Percentiles rank a stretch among this genome's conserved stretches.
These are phyloP conservation scores for Plagiodera versicolora DNA, from an alignment of 2,888 invertebrate species.

Conservation along the genomic window DNA sequence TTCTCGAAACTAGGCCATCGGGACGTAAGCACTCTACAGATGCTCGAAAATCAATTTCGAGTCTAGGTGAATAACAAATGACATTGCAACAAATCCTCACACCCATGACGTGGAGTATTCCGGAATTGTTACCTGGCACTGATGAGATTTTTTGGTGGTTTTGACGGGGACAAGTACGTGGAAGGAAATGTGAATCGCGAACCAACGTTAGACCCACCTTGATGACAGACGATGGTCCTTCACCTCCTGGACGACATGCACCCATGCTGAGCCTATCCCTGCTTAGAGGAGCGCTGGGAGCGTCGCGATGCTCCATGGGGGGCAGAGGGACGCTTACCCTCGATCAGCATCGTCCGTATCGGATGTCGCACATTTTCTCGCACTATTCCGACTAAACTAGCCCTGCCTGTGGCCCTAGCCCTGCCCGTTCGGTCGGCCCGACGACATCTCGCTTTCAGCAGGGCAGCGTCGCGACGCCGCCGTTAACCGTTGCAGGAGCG, in stretches of 20 bases:
- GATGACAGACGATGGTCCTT: background rate
- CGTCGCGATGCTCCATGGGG: background rate
- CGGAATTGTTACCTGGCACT: no score
- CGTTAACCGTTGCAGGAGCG: background rate
- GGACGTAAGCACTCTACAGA: no score
- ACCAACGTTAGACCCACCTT: background rate
- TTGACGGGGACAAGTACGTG: no score
- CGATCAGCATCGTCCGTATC: background rate
- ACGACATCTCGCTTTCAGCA: background rate
- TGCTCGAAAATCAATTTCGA: no score
- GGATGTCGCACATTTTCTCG: background rate
- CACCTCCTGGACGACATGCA: background rate
- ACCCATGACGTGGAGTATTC: no score
- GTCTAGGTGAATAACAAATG: no score
- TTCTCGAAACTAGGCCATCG: no score
- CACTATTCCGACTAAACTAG: background rate
- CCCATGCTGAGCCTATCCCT: background rate
- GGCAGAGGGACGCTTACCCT: background rate
- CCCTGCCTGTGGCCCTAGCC: background rate
- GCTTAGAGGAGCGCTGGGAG: background rate
- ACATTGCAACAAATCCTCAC: no score
- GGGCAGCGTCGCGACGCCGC: background rate
- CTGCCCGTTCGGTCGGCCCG: background rate
- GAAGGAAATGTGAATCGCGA: no score
- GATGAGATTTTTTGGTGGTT: no score